Evolutionary conservation across 2,888 invertebrate genomes (phyloP).

Genomic region (Rotaria macrura): DNA sequence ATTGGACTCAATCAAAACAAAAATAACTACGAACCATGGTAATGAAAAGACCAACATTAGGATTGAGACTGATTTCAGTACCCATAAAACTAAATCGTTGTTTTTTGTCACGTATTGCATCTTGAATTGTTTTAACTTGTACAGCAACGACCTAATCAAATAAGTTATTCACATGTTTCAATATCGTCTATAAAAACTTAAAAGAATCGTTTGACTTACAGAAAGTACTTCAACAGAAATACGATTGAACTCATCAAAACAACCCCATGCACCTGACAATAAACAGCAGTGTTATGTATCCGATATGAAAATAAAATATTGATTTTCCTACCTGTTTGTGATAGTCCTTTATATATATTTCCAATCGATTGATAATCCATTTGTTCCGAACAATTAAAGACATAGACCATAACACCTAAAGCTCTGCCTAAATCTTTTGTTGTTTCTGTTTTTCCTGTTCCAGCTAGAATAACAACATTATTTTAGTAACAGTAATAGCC

Average conservation of each 20-base stretch:
- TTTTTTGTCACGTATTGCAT: conserved; percentile 80
- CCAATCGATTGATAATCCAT: conserved; percentile 72
- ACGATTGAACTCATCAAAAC: conserved; percentile 92
- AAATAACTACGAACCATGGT: conserved; percentile 60
- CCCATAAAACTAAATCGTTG: conserved; percentile 82
- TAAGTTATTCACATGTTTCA: no score
- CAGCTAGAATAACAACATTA: background rate
- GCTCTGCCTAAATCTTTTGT: conserved; percentile 90
- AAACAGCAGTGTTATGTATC: background rate
- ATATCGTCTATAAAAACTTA: no score
- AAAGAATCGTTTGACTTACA: conserved; percentile 47
- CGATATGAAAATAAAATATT: background rate
- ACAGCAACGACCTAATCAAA: conserved; percentile 68
- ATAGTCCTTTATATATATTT: conserved; percentile 59
- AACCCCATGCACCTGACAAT: conserved; percentile 71
- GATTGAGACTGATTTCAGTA: conserved; percentile 70
- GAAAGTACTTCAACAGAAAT: conserved; percentile 91
- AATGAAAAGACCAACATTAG: conserved; percentile 84
- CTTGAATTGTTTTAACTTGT: conserved; percentile 61
- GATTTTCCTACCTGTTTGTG: conserved; percentile 62
- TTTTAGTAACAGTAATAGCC: background rate
- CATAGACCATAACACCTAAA: conserved; percentile 89
- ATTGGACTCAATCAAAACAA: background rate
- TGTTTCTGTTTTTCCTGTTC: conserved; percentile 88
- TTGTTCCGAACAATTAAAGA: conserved; percentile 92